phyloP scores from a whole-genome alignment of 2,888 invertebrate species.

The Cephus pygmeus region DNA sequence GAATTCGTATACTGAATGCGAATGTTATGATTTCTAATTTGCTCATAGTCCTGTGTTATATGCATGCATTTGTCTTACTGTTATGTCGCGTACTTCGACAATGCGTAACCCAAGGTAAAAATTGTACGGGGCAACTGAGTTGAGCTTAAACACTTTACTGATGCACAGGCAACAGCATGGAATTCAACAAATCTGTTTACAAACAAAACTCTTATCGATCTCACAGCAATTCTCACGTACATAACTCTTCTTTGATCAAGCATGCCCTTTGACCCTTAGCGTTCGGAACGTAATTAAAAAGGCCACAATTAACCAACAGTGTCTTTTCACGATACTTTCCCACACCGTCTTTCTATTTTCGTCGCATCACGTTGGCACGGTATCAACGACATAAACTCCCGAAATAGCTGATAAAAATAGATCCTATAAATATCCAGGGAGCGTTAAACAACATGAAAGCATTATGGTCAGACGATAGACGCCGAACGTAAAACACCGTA shows the following conservation, averaged over 20 bases:
- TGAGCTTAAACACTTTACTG: not conserved
- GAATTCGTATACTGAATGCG: not conserved
- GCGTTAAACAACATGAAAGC: constrained; percentile 2
- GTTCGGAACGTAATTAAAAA: not conserved
- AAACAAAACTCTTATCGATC: not conserved
- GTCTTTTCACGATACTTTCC: not conserved
- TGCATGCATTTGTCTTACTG: not conserved
- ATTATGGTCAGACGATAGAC: not conserved
- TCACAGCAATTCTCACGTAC: too few relatives aligned
- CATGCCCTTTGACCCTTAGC: not conserved
- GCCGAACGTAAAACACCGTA: not conserved
- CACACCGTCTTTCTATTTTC: not conserved
- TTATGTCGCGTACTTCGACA: not conserved
- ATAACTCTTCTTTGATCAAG: not conserved
- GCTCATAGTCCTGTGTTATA: not conserved
- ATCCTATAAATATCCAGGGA: constrained; percentile 15
- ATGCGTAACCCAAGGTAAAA: not conserved
- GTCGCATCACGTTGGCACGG: not conserved
- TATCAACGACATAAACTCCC: constrained; percentile 8
- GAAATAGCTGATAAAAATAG: constrained; percentile 17
- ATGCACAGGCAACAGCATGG: not conserved
- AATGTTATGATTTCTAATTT: not conserved
- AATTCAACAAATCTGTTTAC: not conserved
- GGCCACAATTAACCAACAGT: not conserved
- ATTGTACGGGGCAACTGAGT: not conserved